Base-by-base conservation (phyloP, 1,140 invertebrate genomes). In the Eurosta solidaginis region DNA sequence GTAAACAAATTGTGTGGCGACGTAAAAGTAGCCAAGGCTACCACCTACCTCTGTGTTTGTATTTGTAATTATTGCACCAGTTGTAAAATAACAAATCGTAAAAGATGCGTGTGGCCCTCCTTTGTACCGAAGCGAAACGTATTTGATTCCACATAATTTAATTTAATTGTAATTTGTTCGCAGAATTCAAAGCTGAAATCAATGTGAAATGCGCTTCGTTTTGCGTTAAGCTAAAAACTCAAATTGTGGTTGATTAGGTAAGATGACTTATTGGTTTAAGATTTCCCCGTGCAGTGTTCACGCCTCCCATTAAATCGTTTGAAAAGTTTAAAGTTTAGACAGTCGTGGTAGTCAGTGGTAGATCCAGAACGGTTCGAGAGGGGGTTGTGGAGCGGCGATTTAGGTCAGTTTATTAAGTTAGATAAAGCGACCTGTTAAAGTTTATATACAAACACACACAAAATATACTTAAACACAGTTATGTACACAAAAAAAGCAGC, bases 1-100 rank as follows among this genome's bases (percentile, higher is more conserved):
- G 33, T 68, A 68, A 68, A 68, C 59, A 68, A 68, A 68, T 68
- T 68, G 59, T 68, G 59, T 68, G 59, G 59, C 59, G 59, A 68
- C 59, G 59, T 29, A 40, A 68, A 68, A 68, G 25, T 68, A 68
- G 33, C 33, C 59, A 36, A 68, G 59, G n/a, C 59, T 68, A 17
- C 59, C n/a, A 14, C 22, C 52, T 22, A 20, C n/a, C 45, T n/a
- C 50, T 54, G 2, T 3, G n/a, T 12, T 40, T 40, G 33, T 17
- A 68, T 68, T 68, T 68, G 59, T 68, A 68, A 68, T 68, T 68
- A 33, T 68, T 68, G 59, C 59, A 40, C 33, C 59, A 68, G 59
- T 33, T 40, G 59, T 68, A 68, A 68, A 68, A 68, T 68, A 68
- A 68, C 59, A 68, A 68, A 68, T 68, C 59, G 59, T 68, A 68